These are phyloP conservation scores for Nycteola revayana DNA, from an alignment of 2,888 invertebrate species.

Conservation along the genomic window DNA sequence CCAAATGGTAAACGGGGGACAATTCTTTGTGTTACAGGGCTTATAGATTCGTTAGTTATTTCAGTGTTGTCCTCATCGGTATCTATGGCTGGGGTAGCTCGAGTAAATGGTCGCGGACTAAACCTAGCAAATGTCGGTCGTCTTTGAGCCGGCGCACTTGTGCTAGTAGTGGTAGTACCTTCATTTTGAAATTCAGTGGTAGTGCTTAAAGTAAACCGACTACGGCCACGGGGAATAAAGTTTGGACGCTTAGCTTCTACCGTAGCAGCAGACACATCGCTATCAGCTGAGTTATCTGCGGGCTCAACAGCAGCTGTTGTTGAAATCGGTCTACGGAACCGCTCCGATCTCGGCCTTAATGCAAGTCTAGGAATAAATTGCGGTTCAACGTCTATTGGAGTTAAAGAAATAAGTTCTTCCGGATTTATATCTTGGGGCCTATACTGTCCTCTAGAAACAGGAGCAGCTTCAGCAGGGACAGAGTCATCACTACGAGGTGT, in stretches of 20 bases:
- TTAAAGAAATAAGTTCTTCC: conserved; percentile 80
- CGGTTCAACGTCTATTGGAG: conserved; percentile 70
- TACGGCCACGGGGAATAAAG: conserved; percentile 60
- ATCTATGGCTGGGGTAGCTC: conserved; percentile 34
- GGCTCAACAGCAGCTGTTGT: conserved; percentile 49
- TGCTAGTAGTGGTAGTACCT: conserved; percentile 37
- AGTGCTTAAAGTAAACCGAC: conserved; percentile 51
- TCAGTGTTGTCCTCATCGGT: conserved; percentile 21
- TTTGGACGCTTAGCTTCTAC: conserved; percentile 58
- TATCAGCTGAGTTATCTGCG: conserved; percentile 53
- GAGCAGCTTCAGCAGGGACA: conserved; percentile 62
- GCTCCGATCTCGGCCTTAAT: conserved; percentile 36
- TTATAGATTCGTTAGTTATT: conserved; percentile 31
- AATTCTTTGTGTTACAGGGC: conserved; percentile 41
- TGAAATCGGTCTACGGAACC: conserved; percentile 37
- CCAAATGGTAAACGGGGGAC: conserved; percentile 54
- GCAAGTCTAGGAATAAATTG: conserved; percentile 49
- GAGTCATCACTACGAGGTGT: conserved; percentile 52
- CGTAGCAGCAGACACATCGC: conserved; percentile 68
- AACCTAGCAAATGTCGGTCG: conserved; percentile 66
- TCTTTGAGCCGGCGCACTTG: conserved; percentile 37
- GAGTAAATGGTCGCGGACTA: conserved; percentile 68
- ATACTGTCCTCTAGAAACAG: conserved; percentile 56
- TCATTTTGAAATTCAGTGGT: conserved; percentile 47
- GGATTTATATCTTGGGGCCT: conserved; percentile 49